Evolutionary conservation across 2,888 invertebrate genomes (phyloP), one percentile per base, ranked within the genome.

Genomic region (Andricus curvator): DNA sequence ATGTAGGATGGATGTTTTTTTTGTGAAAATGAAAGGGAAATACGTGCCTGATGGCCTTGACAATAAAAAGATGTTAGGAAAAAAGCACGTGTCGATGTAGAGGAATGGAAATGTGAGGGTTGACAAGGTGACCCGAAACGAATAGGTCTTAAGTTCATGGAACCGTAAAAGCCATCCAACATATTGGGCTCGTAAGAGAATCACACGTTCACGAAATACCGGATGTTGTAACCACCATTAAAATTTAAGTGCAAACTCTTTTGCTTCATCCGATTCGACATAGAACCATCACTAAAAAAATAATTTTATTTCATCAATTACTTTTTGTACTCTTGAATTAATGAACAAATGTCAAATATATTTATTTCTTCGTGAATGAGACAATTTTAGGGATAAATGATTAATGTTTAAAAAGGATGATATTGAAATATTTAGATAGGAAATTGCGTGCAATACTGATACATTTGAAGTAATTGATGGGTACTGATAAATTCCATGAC

Each of bases 141-240:
- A 60, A 60, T 60, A 60, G 60, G 22, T 60, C 22, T 60, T 22
- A 22, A 60, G 81, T 88, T 86, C 86, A 86, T 84, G 81, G 70
- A 82, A 80, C 86, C 86, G 78, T 88, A 87, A 88, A 87, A 87
- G 74, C 70, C 83, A 84, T 81, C 83, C 81, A 86, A 87, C 83
- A 85, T 81, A 68, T 62, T 77, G 62, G 62, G 81, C 81, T 86
- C 86, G 84, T 87, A 87, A 86, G 85, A 80, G 78, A 84, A 84
- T 83, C 80, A 77, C 84, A 79, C 81, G 77, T 80, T 84, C 56
- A 77, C 82, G 80, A 88, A 86, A 85, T 85, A 79, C 79, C 6
- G n/a, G n/a, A 56, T 56, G 22, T 56, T 56, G n/a, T 56, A n/a
- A 56, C 56, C 56, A 56, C 22, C 60, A n/a, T 60, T 11, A 22